These are phyloP conservation scores for Oxygymnocypris stewartii DNA, from an alignment of 2,113 vertebrate species.

Conservation along the genomic window DNA sequence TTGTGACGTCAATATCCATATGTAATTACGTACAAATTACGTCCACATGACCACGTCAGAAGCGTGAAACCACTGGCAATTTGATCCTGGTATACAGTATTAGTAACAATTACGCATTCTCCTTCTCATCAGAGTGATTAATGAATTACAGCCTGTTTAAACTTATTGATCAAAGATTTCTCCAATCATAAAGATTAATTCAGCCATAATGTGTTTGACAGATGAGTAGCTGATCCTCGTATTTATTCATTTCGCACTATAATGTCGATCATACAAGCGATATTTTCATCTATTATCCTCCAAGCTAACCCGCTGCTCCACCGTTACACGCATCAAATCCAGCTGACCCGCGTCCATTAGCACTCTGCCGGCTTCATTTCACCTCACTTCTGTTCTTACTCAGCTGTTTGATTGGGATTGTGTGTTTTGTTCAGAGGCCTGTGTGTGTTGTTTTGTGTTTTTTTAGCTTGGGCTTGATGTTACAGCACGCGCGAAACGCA, in stretches of 20 bases:
- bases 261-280: neutral
- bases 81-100: neutral
- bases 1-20: no score
- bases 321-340: constrained; percentile 14
- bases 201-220: neutral
- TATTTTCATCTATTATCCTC: neutral
- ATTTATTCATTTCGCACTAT: no score
- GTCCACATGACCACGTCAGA: neutral
- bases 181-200: neutral
- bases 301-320: constrained; percentile 19
- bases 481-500: constrained; percentile 4
- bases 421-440: neutral
- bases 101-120: no score
- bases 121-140: neutral
- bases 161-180: neutral
- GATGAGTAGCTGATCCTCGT: neutral
- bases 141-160: neutral
- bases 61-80: neutral
- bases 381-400: neutral
- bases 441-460: neutral
- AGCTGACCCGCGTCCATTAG: neutral
- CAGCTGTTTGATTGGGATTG: neutral
- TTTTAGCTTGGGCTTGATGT: constrained; percentile 31
- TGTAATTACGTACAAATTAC: neutral
- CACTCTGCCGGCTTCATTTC: neutral